phyloP scores from a whole-genome alignment of 2,888 invertebrate genomes.

The Hirtodrosophila trivittata region DNA sequence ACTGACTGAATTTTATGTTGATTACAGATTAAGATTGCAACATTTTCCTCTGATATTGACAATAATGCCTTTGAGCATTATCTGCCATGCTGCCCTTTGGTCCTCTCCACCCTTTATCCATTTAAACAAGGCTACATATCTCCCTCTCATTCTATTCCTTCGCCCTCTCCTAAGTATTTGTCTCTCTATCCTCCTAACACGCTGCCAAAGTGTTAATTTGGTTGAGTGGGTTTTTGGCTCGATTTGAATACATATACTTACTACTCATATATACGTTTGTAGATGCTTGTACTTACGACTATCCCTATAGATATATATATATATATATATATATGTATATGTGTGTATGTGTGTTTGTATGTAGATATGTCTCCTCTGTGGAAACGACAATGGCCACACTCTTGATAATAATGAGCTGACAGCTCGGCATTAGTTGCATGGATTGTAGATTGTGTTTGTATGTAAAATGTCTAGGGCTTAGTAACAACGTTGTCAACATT shows the following conservation, averaged over 20 bases:
- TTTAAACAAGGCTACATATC: slow-evolving; percentile 1
- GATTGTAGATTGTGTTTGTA: slow-evolving; percentile 56
- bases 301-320: no score
- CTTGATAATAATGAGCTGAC: slow-evolving; percentile 79
- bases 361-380: no score
- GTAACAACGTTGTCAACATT: slow-evolving; percentile 75
- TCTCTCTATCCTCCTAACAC: slow-evolving; percentile 19
- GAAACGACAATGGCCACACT: slow-evolving; percentile 59
- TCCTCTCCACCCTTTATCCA: slow-evolving; percentile 18
- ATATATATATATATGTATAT: no score
- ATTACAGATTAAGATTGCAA: slow-evolving; percentile 80
- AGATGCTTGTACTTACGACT: slow-evolving; percentile 16
- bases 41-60: slow-evolving; percentile 75
- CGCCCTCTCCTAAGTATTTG: slow-evolving; percentile 3
- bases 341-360: no score
- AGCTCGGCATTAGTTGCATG: slow-evolving; percentile 75
- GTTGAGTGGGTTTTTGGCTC: slow-evolving; percentile 77
- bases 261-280: slow-evolving; percentile 24
- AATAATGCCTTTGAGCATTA: slow-evolving; percentile 74
- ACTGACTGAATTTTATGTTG: slow-evolving; percentile 79
- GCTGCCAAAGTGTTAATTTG: slow-evolving; percentile 73
- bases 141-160: slow-evolving; percentile 9
- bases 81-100: slow-evolving; percentile 57
- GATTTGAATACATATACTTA: slow-evolving; percentile 64
- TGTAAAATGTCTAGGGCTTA: slow-evolving; percentile 77